Evolutionary conservation across 2,888 invertebrate species (phyloP), one percentile per base, ranked within the genome.

Genomic region (Nephrotoma appendiculata): DNA sequence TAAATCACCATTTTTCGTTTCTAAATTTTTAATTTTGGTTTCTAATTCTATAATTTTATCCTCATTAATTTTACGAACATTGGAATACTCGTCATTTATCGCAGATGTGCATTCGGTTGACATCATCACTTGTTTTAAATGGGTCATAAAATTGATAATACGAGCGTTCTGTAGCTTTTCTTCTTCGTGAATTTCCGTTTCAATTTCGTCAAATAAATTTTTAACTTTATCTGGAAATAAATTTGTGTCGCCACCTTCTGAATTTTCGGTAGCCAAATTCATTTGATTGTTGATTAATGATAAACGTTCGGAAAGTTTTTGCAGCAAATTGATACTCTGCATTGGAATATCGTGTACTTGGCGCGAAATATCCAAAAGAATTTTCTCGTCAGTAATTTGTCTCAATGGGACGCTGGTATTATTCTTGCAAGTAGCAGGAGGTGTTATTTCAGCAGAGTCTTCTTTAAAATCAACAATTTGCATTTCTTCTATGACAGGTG

Each of bases 401-500:
- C 15, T 52, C 9, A 52, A 52, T 52, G n/a, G 15, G 15, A 6
- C 52, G 15, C 1, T 52, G 5, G 2, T 52, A 5, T 31, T 31
- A 31, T 2, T 31, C 31, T 31, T 31, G 31, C 31, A 31, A 31
- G 3, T 19, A 5, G 52, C 15, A 15, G 52, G 15, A 5, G 52
- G 4, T 5, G 52, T 0, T 15, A 9, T 15, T 52, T 4, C 15
- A 15, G 5, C 52, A 4, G n/a, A 52, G 4, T n/a, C 15, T 15
- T 15, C 15, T 4, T 52, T 52, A 15, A 52, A 52, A 6, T 84
- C 86, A 7, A 88, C 19, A 1, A 87, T 15, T 86, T 88, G 87
- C 1, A 87, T 7, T 52, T 88, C 87, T 3, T 87, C 87, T 15
- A 85, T 44, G 44, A 7, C 6, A 7, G 87, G 43, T 11, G 43